Evolutionary conservation across 2,888 invertebrate genomes (phyloP), one percentile per base, ranked within the genome.

Genomic region (Odontocerum albicorne): DNA sequence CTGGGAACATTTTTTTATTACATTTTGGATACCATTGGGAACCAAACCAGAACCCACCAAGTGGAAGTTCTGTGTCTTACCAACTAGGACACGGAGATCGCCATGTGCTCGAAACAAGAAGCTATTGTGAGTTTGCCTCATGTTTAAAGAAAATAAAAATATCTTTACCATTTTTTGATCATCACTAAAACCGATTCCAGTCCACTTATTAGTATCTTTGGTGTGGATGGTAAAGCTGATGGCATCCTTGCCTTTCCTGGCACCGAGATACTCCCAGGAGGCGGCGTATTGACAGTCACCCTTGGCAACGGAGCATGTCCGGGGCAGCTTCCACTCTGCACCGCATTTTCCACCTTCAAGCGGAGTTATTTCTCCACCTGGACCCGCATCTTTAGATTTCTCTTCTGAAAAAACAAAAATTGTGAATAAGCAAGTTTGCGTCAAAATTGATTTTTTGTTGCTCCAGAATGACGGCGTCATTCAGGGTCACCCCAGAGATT

Each of bases 181-280:
- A 57, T 90, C 80, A 44, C 91, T 91, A 68, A 95, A 95, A 1
- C 87, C 95, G 57, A 95, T 90, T 0, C 94, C 95, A 0, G 94
- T 94, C 95, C 95, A 95, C 6, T 83, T 81, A 12, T 35, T 47
- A 1, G 84, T 86, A 63, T 92, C 81, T 31, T 81, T 85, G 0
- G 92, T 92, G 36, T 83, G 82, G 43, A 95, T 84, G 1, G 88
- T 89, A 73, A 94, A 95, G 39, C 80, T 75, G 59, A 95, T 84
- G 51, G 86, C 84, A 67, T 93, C 92, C 66, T 83, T 82, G 0
- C 84, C 84, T 0, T 77, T 67, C 62, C 75, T 77, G 45, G 77
- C 77, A 0, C 83, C 84, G 0, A 83, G 70, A 64, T 91, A 90
- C 66, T 88, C 84, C 94, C 94, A 95, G 42, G 80, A 76, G 2